Evolutionary conservation across 2,797 vertebrate genomes (phyloP), one percentile per base, ranked within the genome.

Genomic region (Chloroceryle inda): DNA sequence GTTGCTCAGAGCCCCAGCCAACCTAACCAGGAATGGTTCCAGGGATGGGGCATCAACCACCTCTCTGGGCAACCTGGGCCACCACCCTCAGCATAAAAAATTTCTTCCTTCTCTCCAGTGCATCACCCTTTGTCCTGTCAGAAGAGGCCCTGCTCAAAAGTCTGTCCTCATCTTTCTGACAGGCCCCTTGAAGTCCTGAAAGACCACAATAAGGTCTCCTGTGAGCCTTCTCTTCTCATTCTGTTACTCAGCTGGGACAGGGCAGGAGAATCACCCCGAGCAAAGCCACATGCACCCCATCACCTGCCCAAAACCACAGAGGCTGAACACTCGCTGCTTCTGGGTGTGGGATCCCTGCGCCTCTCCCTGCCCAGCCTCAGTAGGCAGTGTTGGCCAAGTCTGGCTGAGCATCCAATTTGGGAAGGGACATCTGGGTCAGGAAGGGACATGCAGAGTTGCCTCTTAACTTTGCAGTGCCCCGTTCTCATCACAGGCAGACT

Each of bases 191-290:
- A 68, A 37, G 45, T 21, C 27, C 22, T 50, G 45, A 68, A 68
- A 29, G 24, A 12, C 24, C 18, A 33, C 45, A 27, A 49, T 6
- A 68, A 49, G 66, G 47, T 37, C 24, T 50, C 13, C 33, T 33
- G 6, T 8, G 26, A 66, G 33, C 24, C 12, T 35, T 49, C 23
- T 17, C n/a, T 67, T 35, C 64, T 49, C 31, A 81, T 64, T 53
- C 33, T 0, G 0, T 37, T 72, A 62, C 11, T 56, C 56, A 52
- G 33, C 11, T 0, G 0, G 53, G 20, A 68, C 3, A 1, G 33
- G 49, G 62, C 61, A 83, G 35, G 27, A 12, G 3, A 2, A 40
- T 52, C 6, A 0, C 2, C 8, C 10, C 15, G 16, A 19, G 18
- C 10, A 85, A 91, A 84, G 72, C 14, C n/a, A 58, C 21, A 37